Conservation (phyloP, 1,140 invertebrate species). For the Drosophila ironensis region DNA sequence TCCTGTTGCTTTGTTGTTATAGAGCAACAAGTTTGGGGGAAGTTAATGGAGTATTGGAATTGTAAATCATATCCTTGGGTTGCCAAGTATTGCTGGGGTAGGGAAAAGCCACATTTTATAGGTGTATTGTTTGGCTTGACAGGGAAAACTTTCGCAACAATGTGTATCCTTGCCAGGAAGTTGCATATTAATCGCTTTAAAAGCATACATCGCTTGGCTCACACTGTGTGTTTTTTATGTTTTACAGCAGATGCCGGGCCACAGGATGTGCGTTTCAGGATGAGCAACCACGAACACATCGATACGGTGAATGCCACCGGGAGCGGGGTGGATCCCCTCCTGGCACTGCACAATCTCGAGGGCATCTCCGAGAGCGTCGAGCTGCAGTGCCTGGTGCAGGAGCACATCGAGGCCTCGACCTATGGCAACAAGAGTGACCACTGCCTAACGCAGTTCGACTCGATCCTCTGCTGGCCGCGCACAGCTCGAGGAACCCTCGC, state of each 20-base stretch:
- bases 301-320: constrained; percentile 32
- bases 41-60: background rate
- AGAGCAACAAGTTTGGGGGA: background rate
- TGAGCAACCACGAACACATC: constrained; percentile 25
- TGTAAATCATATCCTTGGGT: no score
- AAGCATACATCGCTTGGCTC: no score
- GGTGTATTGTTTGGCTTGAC: no score
- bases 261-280: constrained; percentile 21
- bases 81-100: background rate
- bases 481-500: constrained; percentile 86
- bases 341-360: constrained; percentile 40
- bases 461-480: constrained; percentile 90
- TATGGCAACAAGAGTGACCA: constrained; percentile 73
- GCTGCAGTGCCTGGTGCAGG: constrained; percentile 70
- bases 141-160: no score
- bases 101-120: no score
- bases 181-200: no score
- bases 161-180: no score
- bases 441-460: constrained; percentile 87
- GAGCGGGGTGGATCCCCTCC: constrained; percentile 29
- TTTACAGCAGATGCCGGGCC: background rate
- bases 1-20: no score
- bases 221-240: background rate
- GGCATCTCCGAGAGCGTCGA: constrained; percentile 75
- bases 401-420: constrained; percentile 65